phyloP scores from a whole-genome alignment of 2,888 invertebrate genomes.

The Eupithecia subfuscata region DNA sequence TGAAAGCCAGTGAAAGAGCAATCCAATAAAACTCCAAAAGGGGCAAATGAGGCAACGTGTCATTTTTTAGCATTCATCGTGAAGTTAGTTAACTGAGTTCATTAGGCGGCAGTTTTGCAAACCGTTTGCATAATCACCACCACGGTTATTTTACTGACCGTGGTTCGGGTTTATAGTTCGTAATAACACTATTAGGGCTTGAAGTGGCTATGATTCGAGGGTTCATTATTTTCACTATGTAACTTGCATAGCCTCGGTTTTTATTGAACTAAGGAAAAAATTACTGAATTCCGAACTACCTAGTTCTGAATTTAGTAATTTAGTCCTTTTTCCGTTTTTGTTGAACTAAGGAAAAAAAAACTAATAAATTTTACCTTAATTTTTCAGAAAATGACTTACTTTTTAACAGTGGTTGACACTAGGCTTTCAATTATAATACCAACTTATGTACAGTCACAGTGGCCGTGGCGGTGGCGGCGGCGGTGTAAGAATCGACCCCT shows the following conservation, averaged over 20 bases:
- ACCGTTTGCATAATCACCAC: slow-evolving; percentile 1
- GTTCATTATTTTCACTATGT: not conserved
- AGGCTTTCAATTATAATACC: too few relatives aligned
- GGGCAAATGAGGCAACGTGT: not conserved
- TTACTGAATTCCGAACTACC: too few relatives aligned
- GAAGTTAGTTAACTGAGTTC: slow-evolving; percentile 3
- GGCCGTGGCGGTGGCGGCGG: too few relatives aligned
- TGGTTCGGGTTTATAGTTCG: slow-evolving; percentile 6
- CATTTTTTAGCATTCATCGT: not conserved
- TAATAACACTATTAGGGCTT: slow-evolving; percentile 12
- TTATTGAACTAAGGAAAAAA: not conserved
- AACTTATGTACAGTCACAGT: too few relatives aligned
- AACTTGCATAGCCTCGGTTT: not conserved
- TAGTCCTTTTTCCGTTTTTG: not conserved
- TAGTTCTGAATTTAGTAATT: too few relatives aligned
- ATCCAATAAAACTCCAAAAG: not conserved
- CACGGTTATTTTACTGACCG: not conserved
- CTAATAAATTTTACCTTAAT: too few relatives aligned
- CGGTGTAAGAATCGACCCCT: too few relatives aligned
- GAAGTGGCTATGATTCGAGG: not conserved
- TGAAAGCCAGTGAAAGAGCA: not conserved
- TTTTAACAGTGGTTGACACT: too few relatives aligned
- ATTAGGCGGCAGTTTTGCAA: slow-evolving; percentile 6
- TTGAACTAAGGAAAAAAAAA: too few relatives aligned
- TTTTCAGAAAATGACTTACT: not conserved